Percentiles rank a stretch among this genome's conserved stretches.
Evolutionary conservation across 2,113 vertebrate genomes (phyloP).

Genomic region (Agelaius tricolor): DNA sequence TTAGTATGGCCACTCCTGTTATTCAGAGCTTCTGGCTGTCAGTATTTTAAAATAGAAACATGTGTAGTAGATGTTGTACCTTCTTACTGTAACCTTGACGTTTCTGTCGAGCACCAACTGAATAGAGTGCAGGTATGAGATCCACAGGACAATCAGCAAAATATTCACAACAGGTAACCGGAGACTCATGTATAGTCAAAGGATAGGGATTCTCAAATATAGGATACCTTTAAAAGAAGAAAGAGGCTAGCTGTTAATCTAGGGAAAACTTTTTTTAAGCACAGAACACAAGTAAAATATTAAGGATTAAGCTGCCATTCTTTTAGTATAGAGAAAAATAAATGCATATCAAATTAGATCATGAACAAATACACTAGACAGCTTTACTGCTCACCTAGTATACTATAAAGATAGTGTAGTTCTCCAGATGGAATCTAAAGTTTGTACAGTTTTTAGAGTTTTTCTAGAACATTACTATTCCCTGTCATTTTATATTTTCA

Average conservation of each 20-base stretch:
- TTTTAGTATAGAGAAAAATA: neutral
- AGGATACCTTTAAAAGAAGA: constrained; percentile 85
- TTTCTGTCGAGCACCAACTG: constrained; percentile 94
- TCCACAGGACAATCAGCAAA: constrained; percentile 97
- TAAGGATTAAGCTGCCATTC: neutral
- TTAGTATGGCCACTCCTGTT: neutral
- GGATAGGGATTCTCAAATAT: constrained; percentile 99
- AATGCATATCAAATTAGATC: neutral
- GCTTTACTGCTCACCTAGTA: neutral
- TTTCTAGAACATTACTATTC: neutral
- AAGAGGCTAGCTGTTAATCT: neutral
- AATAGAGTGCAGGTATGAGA: constrained; percentile 98
- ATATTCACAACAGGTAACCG: constrained; percentile 98
- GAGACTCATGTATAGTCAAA: constrained; percentile 96
- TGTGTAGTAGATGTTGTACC: constrained; percentile 70
- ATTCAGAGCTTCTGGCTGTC: neutral
- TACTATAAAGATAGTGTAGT: neutral
- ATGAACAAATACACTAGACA: neutral
- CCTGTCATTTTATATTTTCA: neutral
- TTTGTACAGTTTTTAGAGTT: neutral
- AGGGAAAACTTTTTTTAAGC: neutral
- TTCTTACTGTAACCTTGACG: constrained; percentile 99
- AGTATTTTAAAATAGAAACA: neutral
- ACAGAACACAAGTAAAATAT: neutral
- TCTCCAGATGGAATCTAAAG: neutral